Percentiles rank a stretch among this genome's conserved stretches.
These are phyloP conservation scores for Oxyteleia sp. DNA, from an alignment of 2,888 invertebrate species.

Conservation along the genomic window DNA sequence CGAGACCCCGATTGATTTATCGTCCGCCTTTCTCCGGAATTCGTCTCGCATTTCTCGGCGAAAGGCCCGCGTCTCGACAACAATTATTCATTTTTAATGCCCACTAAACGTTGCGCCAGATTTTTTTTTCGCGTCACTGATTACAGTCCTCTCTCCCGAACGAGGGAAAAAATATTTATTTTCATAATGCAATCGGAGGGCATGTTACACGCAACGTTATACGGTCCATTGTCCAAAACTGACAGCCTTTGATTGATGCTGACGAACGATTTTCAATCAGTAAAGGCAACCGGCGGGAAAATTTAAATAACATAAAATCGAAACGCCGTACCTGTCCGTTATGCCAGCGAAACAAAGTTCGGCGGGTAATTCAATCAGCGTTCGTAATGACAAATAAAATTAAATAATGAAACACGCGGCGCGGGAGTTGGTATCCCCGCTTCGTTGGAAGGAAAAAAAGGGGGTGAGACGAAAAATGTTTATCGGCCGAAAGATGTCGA, in stretches of 20 bases:
- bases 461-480: slow-evolving; percentile 33
- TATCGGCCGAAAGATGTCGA: slow-evolving; percentile 32
- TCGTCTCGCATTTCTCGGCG: slow-evolving; percentile 23
- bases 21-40: slow-evolving; percentile 15
- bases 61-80: neutral
- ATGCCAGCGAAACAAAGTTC: slow-evolving; percentile 41
- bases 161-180: neutral
- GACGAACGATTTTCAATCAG: slow-evolving; percentile 49
- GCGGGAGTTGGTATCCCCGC: slow-evolving; percentile 2
- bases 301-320: slow-evolving; percentile 56
- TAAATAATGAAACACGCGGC: slow-evolving; percentile 6
- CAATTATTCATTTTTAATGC: slow-evolving; percentile 25
- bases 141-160: neutral
- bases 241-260: slow-evolving; percentile 55
- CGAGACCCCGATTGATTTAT: slow-evolving; percentile 32
- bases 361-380: slow-evolving; percentile 31
- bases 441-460: too few relatives aligned
- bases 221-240: slow-evolving; percentile 27
- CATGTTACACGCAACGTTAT: slow-evolving; percentile 21
- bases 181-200: slow-evolving; percentile 12
- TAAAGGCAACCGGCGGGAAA: slow-evolving; percentile 44
- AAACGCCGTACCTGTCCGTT: slow-evolving; percentile 31
- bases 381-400: slow-evolving; percentile 21
- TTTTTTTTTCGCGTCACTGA: slow-evolving; percentile 28
- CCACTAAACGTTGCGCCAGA: neutral